phyloP scores from a whole-genome alignment of 2,113 vertebrate species.

The Myrmecobius fasciatus region DNA sequence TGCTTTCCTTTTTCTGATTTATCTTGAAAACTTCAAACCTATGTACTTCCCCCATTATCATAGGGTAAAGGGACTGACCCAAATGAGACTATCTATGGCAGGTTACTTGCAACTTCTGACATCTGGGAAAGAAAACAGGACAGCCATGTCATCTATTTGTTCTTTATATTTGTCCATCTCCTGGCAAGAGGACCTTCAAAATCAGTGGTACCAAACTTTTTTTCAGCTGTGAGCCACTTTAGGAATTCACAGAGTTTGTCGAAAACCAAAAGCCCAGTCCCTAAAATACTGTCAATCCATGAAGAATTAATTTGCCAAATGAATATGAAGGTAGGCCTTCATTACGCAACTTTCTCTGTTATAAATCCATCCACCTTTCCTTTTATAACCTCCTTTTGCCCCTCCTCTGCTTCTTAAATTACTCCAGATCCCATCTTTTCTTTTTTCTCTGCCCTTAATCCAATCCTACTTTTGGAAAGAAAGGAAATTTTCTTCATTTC shows the following conservation, averaged over 20 bases:
- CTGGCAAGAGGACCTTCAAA: constrained; percentile 82
- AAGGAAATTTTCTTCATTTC: constrained; percentile 81
- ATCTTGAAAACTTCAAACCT: constrained; percentile 79
- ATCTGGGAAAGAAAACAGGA: constrained; percentile 70
- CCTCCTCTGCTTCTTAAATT: constrained; percentile 73
- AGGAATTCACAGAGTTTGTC: constrained; percentile 77
- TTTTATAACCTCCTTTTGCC: constrained; percentile 75
- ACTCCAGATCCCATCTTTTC: constrained; percentile 77
- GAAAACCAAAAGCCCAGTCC: constrained; percentile 68
- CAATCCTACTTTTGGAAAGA: constrained; percentile 81
- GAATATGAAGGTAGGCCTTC: constrained; percentile 80
- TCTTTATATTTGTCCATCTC: constrained; percentile 71
- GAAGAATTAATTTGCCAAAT: constrained; percentile 80
- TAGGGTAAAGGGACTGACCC: constrained; percentile 68
- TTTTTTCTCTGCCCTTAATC: constrained; percentile 81
- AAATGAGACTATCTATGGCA: constrained; percentile 50
- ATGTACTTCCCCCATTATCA: constrained; percentile 67
- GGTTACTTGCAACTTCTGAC: constrained; percentile 58
- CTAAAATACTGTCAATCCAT: constrained; percentile 80
- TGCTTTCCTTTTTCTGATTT: constrained; percentile 74
- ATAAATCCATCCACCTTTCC: constrained; percentile 41
- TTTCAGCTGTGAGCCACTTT: constrained; percentile 79
- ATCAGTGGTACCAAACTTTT: constrained; percentile 80
- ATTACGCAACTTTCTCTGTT: constrained; percentile 79
- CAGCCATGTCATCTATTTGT: constrained; percentile 45